Percentiles rank a stretch among this genome's conserved stretches.
Conservation (phyloP, 2,888 invertebrate species). For the Ypsolopha sequella region DNA sequence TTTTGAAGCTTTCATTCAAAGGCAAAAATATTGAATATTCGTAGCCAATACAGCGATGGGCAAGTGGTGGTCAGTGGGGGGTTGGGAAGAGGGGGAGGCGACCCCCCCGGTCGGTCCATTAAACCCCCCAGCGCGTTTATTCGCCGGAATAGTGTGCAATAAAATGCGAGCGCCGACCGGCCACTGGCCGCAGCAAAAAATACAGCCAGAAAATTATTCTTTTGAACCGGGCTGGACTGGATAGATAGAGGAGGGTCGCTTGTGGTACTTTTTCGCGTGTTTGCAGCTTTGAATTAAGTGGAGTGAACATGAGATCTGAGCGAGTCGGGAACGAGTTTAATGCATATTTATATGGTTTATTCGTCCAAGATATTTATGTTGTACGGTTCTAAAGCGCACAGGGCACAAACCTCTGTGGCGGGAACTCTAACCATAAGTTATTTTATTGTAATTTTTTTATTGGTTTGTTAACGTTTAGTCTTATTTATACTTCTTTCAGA, state of each 20-base stretch:
- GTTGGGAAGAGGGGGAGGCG: slow-evolving; percentile 10
- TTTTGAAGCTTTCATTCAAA: slow-evolving; percentile 30
- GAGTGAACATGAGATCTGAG: neutral
- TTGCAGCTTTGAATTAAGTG: slow-evolving; percentile 4
- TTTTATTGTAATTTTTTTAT: too few species aligned
- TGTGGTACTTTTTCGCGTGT: slow-evolving; percentile 3
- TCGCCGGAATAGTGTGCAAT: slow-evolving; percentile 65
- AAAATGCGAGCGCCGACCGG: slow-evolving; percentile 53
- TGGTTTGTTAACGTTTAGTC: too few species aligned
- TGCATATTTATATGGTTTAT: neutral
- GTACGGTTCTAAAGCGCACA: too few species aligned
- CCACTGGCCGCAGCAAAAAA: slow-evolving; percentile 55
- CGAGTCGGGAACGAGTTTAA: slow-evolving; percentile 1
- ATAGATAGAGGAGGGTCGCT: neutral
- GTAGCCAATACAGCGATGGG: slow-evolving; percentile 39
- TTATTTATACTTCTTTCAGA: too few species aligned
- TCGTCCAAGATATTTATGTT: neutral
- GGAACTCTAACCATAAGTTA: too few species aligned
- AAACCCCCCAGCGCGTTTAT: slow-evolving; percentile 51
- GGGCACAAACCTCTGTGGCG: too few species aligned
- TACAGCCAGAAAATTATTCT: slow-evolving; percentile 45
- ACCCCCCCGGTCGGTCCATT: slow-evolving; percentile 41
- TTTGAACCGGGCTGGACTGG: slow-evolving; percentile 6
- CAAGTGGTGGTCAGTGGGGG: slow-evolving; percentile 13
- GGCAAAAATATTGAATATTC: slow-evolving; percentile 63